phyloP scores from a whole-genome alignment of 2,888 invertebrate genomes.

The Melinaea menophilus region DNA sequence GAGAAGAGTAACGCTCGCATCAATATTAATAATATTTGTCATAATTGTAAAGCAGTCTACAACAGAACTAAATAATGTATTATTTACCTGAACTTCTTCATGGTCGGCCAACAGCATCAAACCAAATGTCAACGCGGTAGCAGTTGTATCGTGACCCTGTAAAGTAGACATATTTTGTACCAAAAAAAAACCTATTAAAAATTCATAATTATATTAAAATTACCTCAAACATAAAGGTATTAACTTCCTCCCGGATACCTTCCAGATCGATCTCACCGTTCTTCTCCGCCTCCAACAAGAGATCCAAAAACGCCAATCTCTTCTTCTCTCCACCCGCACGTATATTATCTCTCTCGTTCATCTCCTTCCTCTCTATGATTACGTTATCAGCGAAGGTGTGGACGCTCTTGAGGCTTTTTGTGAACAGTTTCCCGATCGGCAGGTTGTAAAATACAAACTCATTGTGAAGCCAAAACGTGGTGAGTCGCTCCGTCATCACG shows the following conservation, averaged over 20 bases:
- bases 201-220: constrained; percentile 20
- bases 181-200: background rate
- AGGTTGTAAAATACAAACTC: constrained; percentile 70
- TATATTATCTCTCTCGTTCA: constrained; percentile 27
- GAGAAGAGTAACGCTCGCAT: too few relatives aligned
- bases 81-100: constrained; percentile 47
- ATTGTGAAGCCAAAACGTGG: constrained; percentile 77
- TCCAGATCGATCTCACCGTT: constrained; percentile 78
- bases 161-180: background rate
- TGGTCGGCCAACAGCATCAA: constrained; percentile 68
- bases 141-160: constrained; percentile 76
- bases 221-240: constrained; percentile 86
- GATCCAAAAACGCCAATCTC: constrained; percentile 81
- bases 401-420: constrained; percentile 61
- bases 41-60: too few relatives aligned
- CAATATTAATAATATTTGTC: too few relatives aligned
- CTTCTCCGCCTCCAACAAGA: constrained; percentile 78
- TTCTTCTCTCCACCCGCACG: constrained; percentile 50
- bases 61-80: too few relatives aligned
- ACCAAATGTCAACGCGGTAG: constrained; percentile 59
- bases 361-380: constrained; percentile 65
- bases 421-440: constrained; percentile 66
- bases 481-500: constrained; percentile 45
- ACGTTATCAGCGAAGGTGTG: constrained; percentile 77
- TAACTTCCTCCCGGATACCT: constrained; percentile 84